phyloP scores from a whole-genome alignment of 2,888 invertebrate species.

The Noctuana brunneofusca region DNA sequence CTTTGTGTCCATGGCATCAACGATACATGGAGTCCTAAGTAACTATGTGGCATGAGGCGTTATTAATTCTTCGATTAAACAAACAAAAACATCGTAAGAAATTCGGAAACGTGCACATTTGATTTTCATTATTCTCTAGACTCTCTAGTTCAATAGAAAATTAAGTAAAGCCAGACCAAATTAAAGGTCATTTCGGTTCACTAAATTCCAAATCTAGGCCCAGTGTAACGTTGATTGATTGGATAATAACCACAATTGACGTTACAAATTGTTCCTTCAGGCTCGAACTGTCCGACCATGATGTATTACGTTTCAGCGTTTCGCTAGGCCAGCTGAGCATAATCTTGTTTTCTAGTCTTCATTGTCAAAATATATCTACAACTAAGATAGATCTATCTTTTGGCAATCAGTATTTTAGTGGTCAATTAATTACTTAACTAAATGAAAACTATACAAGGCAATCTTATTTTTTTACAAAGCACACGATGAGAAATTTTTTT shows the following conservation, averaged over 20 bases:
- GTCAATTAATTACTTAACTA: neutral
- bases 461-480: too few species aligned
- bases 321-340: slow-evolving; percentile 12
- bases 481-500: too few species aligned
- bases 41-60: too few species aligned
- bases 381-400: neutral
- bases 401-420: neutral
- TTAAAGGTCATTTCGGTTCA: neutral
- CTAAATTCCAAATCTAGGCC: slow-evolving; percentile 15
- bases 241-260: slow-evolving; percentile 33
- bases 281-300: slow-evolving; percentile 25
- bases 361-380: slow-evolving; percentile 1
- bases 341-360: neutral
- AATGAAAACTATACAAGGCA: neutral
- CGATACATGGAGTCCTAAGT: too few species aligned
- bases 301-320: slow-evolving; percentile 25
- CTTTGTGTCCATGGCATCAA: too few species aligned
- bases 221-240: slow-evolving; percentile 28
- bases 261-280: slow-evolving; percentile 32
- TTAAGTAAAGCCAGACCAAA: neutral
- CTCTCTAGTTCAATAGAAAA: neutral
- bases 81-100: too few species aligned
- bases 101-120: too few species aligned
- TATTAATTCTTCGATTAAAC: too few species aligned
- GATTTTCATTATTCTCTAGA: neutral